Base-by-base conservation (phyloP, 2,113 vertebrate genomes). In the Cryptotis parvus region DNA sequence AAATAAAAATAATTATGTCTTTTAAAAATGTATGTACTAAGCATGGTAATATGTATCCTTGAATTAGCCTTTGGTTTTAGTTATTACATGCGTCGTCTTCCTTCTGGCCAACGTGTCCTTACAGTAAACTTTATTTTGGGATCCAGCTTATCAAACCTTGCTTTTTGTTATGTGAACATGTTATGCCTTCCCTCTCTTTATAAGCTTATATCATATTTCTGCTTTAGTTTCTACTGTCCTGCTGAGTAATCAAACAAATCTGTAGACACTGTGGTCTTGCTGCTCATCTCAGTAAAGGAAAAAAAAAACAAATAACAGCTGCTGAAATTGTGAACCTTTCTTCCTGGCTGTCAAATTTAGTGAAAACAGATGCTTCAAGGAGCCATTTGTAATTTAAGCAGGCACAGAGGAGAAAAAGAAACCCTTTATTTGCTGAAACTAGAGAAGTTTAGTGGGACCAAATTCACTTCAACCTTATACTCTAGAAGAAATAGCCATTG, bases 241-340 rank as follows among this genome's bases (percentile, higher is more conserved):
- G 94, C 95, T 96, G 95, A 95, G 91, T 95, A 96, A 97, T 96
- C 95, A 96, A 95, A 97, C 82, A 96, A 88, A 88, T 87, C 90
- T 93, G 79, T 65, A 94, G 93, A 91, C 91, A 83, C 87, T 94
- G 82, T 92, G 94, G 94, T 97, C 95, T 93, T 61, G 39, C 87
- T 91, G 94, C 88, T 94, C 93, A 90, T 91, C 90, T 90, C 83
- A 66, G 93, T 73, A 82, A 96, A 95, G 58, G 29, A 75, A 79
- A 84, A 91, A 92, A 95, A 91, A 92, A 95, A 84, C 79, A 95
- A 94, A 95, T 91, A 97, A 91, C 95, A 97, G 96, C 93, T 96
- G 96, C 91, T 88, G 61, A 96, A 96, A 94, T 94, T 96, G 87
- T 95, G 95, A 96, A 92, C 95, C 68, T 80, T 92, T 75, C 91